phyloP scores from a whole-genome alignment of 2,797 vertebrate genomes.

The Acipenser ruthenus region DNA sequence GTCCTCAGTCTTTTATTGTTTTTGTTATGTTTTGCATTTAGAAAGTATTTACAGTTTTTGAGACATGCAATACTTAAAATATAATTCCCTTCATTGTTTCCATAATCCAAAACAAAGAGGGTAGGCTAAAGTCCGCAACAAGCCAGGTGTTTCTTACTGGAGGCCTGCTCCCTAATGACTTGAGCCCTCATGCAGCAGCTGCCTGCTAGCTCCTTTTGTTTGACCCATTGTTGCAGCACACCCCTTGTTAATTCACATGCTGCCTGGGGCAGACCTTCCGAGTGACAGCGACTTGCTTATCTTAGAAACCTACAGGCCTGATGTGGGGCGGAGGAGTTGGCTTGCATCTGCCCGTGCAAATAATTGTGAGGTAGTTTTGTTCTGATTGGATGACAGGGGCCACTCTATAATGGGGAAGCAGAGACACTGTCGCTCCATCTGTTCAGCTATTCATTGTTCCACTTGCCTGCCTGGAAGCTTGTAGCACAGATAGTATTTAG shows the following conservation, averaged over 20 bases:
- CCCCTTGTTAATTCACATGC: constrained; percentile 78
- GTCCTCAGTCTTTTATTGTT: no score
- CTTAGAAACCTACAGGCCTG: constrained; percentile 67
- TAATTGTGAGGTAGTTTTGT: constrained; percentile 59
- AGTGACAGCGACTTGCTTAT: constrained; percentile 75
- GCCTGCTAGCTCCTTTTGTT: constrained; percentile 76
- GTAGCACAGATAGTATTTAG: constrained; percentile 61
- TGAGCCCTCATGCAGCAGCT: constrained; percentile 77
- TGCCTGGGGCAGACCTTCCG: constrained; percentile 58
- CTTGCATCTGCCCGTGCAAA: constrained; percentile 65
- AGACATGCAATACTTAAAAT: constrained; percentile 41
- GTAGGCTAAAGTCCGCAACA: constrained; percentile 54
- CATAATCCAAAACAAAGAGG: constrained; percentile 53
- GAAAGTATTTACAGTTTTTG: neutral
- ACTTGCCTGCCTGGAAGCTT: constrained; percentile 62
- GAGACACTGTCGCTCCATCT: constrained; percentile 76
- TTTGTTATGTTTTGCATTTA: no score
- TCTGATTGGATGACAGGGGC: constrained; percentile 59
- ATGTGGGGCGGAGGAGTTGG: constrained; percentile 57
- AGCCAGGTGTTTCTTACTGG: constrained; percentile 76
- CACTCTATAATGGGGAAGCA: constrained; percentile 61
- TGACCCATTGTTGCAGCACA: constrained; percentile 72
- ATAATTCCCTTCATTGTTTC: constrained; percentile 64
- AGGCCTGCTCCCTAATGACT: constrained; percentile 70
- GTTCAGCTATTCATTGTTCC: constrained; percentile 73